Evolutionary conservation across 2,797 vertebrate species (phyloP).

Genomic region (Lates japonicus): DNA sequence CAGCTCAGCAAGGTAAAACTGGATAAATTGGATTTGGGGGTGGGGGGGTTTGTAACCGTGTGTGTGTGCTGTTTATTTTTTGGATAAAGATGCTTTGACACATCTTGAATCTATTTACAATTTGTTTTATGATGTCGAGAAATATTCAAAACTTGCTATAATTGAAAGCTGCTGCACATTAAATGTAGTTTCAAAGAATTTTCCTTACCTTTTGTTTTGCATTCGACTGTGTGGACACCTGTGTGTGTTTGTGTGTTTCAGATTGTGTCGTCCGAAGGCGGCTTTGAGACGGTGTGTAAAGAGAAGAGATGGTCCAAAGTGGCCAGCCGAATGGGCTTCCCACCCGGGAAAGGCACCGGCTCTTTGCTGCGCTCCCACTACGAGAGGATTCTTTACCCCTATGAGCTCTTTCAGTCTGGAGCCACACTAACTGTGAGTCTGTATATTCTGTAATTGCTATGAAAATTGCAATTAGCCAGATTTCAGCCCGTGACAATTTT

Average conservation of each 20-base stretch:
- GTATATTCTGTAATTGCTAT: neutral
- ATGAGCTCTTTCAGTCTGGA: conserved; percentile 97
- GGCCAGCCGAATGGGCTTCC: conserved; percentile 93
- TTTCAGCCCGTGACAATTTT: neutral
- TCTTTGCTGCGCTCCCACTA: conserved; percentile 95
- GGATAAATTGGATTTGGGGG: neutral
- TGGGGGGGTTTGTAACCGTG: neutral
- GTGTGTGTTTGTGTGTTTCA: conserved; percentile 72
- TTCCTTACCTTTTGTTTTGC: neutral
- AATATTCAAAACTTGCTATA: neutral
- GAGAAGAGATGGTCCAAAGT: conserved; percentile 98
- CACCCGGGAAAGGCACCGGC: conserved; percentile 93
- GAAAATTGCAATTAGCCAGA: neutral
- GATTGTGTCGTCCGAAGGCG: conserved; percentile 96
- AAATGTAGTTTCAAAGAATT: neutral
- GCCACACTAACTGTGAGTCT: conserved; percentile 91
- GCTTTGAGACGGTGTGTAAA: conserved; percentile 94
- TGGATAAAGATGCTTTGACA: neutral
- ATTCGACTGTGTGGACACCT: neutral
- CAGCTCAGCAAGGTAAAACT: conserved; percentile 93
- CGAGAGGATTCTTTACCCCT: conserved; percentile 96
- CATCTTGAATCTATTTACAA: neutral
- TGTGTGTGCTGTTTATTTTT: neutral
- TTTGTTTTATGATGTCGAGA: neutral
- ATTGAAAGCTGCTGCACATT: neutral